Base-by-base conservation (phyloP, 35 echinoderm and acorn worm species). In the Eucidaris tribuloides region DNA sequence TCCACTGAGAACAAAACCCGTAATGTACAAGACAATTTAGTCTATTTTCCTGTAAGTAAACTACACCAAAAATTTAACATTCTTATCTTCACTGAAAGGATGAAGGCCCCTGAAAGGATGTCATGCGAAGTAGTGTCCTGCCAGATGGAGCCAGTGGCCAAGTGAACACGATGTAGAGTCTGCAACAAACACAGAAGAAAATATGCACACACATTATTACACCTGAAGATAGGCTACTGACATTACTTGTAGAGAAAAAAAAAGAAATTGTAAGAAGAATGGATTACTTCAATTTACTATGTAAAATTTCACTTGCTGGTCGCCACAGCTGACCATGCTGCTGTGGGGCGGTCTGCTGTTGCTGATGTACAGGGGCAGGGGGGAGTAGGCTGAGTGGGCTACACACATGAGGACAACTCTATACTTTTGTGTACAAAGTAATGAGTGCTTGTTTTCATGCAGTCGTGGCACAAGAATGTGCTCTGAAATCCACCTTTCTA, bases 101-200 rank as follows among this genome's bases (percentile, higher is more conserved):
- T n/a, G 27, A 70, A 33, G 32, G 27, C 14, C 64, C 64, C 64
- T 38, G 64, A 3, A 70, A 70, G 0, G 64, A 70, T 70, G 4
- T 70, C 27, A 70, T 70, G 27, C 0, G 64, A 32, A 30, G 1
- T 70, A 31, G 64, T 70, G 19, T 70, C 64, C 64, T 70, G 64
- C 27, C 64, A 70, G 28, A 35, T 70, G 64, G 28, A 25, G 28
- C 27, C 4, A 70, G 64, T 25, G 64, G 64, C 28, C 27, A 35
- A 70, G 1, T 17, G 27, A 70, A 36, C 64, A 70, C 32, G 48
- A n/a, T 52, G 48, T 52, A 52, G 64, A 70, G 64, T 70, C 64
- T 70, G 64, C 19, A 70, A 70, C 64, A 70, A 70, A 70, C 64
- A 70, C 5, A 70, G n/a, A 52, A n/a, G n/a, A 52, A 52, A 52